Evolutionary conservation across 2,113 vertebrate genomes (phyloP), one percentile per base, ranked within the genome.

Genomic region (Anser brachyrhynchus): DNA sequence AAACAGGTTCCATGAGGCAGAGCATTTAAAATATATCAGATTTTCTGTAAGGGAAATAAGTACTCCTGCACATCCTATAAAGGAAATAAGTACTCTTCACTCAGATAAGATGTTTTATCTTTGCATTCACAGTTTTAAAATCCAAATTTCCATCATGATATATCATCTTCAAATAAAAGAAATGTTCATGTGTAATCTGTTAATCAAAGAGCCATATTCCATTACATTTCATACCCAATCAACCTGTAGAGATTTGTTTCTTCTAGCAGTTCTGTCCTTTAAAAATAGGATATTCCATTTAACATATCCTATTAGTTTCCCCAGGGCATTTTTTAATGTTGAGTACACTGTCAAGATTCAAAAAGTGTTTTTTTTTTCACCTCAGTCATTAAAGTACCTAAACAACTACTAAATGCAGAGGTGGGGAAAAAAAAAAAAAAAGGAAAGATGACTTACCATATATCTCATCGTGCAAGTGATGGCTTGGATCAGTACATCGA

Each of bases 401-500:
- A 91, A n/a, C 7, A 82, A 43, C 18, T 87, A 26, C 17, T 67
- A 65, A 77, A 72, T 35, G 13, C n/a, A 39, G 26, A 54, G 51
- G 20, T 72, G 13, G 37, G 11, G 17, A 15, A 37, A 29, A 51
- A 12, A 41, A 74, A 74, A 18, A 28, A 37, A 57, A 25, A 26
- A 37, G 5, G 10, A 87, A 69, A 93, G 70, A 28, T 75, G 23
- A 93, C 96, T 97, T 96, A 97, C 95, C 92, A 66, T 79, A 3
- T 77, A 59, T 70, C 31, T 86, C 76, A 51, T 0, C 14, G 54
- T 89, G 57, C 65, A 71, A 87, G 65, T 64, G 84, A 43, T 72
- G 33, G 20, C 55, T 77, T 74, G 22, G 70, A 33, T 59, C 80
- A 62, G 70, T 70, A n/a, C 73, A 65, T 57, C 37, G 57, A 19